Percentiles rank a stretch among this genome's conserved stretches.
phyloP scores from a whole-genome alignment of 2,888 invertebrate species.

The Nebria salina region DNA sequence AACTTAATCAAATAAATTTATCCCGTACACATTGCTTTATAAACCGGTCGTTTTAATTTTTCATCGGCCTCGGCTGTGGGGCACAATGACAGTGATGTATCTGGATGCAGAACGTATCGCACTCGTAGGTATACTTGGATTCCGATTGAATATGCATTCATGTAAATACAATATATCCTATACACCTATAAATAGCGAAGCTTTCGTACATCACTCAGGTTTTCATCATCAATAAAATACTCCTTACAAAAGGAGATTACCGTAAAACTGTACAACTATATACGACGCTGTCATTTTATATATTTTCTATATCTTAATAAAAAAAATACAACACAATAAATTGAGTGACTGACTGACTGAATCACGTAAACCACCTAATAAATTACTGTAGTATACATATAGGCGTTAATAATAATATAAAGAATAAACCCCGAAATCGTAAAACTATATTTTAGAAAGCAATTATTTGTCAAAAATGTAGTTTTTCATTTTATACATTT shows the following conservation, averaged over 20 bases:
- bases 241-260: not conserved
- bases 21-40: slow-evolving; percentile 44
- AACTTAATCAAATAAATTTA: slow-evolving; percentile 47
- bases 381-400: no score
- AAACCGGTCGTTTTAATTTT: slow-evolving; percentile 46
- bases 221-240: not conserved
- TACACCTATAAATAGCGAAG: not conserved
- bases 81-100: slow-evolving; percentile 43
- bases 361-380: no score
- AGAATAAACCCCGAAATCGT: no score
- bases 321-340: no score
- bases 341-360: no score
- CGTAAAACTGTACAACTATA: not conserved
- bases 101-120: slow-evolving; percentile 15
- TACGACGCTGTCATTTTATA: not conserved
- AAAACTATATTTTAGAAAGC: no score
- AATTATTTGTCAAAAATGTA: no score
- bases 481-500: not conserved
- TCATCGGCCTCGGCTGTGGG: slow-evolving; percentile 29
- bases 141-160: not conserved
- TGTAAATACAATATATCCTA: slow-evolving; percentile 2
- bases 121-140: slow-evolving; percentile 10
- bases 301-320: no score
- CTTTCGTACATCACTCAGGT: not conserved
- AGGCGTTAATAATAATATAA: no score